These are phyloP conservation scores for Pseudois nayaur DNA, from an alignment of 2,113 vertebrate genomes.

Conservation along the genomic window DNA sequence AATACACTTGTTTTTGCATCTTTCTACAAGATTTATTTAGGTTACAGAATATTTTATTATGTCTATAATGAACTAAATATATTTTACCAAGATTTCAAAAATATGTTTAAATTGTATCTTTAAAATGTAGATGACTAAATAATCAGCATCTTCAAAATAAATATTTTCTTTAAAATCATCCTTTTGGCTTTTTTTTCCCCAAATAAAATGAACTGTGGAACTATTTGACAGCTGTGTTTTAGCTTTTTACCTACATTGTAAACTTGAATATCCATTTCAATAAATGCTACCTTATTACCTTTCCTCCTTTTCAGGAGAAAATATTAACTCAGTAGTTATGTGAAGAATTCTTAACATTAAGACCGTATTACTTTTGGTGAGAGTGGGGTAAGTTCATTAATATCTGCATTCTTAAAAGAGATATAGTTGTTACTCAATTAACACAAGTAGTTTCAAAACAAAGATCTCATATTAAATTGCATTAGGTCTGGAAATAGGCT, in stretches of 20 bases:
- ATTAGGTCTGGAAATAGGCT: background rate
- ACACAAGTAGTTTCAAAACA: background rate
- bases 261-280: background rate
- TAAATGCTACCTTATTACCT: background rate
- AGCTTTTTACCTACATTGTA: background rate
- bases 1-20: background rate
- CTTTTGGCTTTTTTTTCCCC: background rate
- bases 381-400: background rate
- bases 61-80: background rate
- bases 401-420: background rate
- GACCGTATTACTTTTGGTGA: background rate
- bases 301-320: background rate
- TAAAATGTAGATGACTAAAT: background rate
- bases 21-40: background rate
- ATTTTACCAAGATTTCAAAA: background rate
- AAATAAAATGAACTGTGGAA: conserved; percentile 12
- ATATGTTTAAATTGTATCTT: background rate
- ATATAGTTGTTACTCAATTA: background rate
- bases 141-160: background rate
- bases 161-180: background rate
- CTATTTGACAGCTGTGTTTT: background rate
- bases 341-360: background rate
- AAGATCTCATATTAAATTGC: background rate
- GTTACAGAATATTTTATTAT: background rate
- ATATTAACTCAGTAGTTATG: background rate